Base-by-base conservation (phyloP, 2,113 vertebrate species). In the Candoia aspera region DNA sequence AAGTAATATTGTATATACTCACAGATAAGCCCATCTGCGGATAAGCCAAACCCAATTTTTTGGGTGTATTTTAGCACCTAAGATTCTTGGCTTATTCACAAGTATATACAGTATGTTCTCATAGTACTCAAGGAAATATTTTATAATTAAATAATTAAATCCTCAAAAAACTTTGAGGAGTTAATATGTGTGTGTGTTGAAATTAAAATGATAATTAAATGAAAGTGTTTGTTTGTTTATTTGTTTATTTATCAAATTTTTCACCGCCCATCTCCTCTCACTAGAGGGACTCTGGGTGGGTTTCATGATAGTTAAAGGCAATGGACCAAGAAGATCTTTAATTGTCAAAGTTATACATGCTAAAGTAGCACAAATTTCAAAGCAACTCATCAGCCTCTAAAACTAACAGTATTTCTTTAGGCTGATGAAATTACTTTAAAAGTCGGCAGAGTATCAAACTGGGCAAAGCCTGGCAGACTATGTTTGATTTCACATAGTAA, bases 271-370 rank as follows among this genome's bases (percentile, higher is more conserved):
- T n/a, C n/a, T n/a, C n/a, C n/a, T n/a, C n/a, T n/a, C n/a, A n/a
- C n/a, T n/a, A n/a, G n/a, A n/a, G n/a, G n/a, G n/a, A n/a, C n/a
- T n/a, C n/a, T n/a, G n/a, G n/a, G n/a, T n/a, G 15, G 15, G 15
- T 73, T 54, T 91, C 88, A 42, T 86, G 93, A 90, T 93, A 94
- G 85, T 9, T 93, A 93, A 88, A 87, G 93, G 92, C 94, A 94
- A 0, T 54, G 90, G 95, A 91, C 83, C 55, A 90, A 92, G 95
- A 15, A 2, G 0, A 88, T 94, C 91, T 55, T 90, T 95, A 92
- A 94, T 95, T 93, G 92, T 87, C 89, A 15, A 6, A 37, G 60
- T 89, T 90, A 87, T 68, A 87, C 54, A 92, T 59, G 90, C 90
- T 84, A 59, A 94, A 94, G 60, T 95, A 93, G 90, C 90, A 93